Base-by-base conservation (phyloP, 1,140 invertebrate species). In the Drosophila oshimai region DNA sequence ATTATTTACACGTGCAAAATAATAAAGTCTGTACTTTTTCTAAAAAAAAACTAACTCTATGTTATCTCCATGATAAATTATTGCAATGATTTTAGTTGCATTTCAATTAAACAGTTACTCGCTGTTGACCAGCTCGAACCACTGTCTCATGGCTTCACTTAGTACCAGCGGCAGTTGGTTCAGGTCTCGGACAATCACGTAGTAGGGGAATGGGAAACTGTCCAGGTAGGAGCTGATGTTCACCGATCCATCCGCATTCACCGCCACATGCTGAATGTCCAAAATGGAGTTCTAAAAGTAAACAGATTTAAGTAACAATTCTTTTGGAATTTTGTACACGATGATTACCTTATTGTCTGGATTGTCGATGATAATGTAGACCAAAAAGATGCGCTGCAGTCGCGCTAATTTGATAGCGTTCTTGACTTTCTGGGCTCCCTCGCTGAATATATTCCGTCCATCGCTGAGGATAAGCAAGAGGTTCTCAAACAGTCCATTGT, bases 141-240 rank as follows among this genome's bases (percentile, higher is more conserved):
- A 99, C 90, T 99, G 98, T 62, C 98, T 92, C 33, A 99, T 92
- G 2, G 98, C 98, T 92, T 99, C 98, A 81, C 98, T 97, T 4
- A 99, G 92, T 4, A 99, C 96, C 41, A 93, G 92, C 0, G 99
- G 98, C 50, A 99, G 91, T 24, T 95, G 94, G 58, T 95, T 94
- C 61, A 99, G 95, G 88, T 99, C 96, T 50, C 96, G 92, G 4
- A 99, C 93, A 74, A 99, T 96, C 17, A 99, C 93, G 91, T 99
- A 99, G 92, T 98, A 99, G n/a, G 98, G 98, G 90, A 99, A 99
- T 4, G 99, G 99, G 91, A 99, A 99, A 62, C 93, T 94, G 74
- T 99, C 98, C 93, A 99, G 95, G 90, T 99, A 99, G 2, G 91
- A 92, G 24, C 92, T 90, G 33, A 93, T 57, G 71, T 75, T 65